Evolutionary conservation across 1,140 invertebrate species (phyloP).

Genomic region (Ctenoplectra terminalis): DNA sequence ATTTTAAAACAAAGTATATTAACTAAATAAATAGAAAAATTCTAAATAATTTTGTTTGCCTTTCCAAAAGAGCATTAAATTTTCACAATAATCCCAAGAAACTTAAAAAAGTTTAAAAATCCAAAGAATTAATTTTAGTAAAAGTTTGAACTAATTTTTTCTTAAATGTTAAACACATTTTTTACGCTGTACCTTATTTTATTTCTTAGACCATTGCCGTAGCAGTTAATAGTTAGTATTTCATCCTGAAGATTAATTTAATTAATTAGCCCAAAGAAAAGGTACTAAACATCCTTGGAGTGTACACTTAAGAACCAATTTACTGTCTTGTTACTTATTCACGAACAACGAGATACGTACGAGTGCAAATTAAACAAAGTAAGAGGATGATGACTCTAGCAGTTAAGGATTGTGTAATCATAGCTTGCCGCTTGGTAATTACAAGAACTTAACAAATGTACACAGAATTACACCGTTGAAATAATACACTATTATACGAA

Average conservation of each 20-base stretch:
- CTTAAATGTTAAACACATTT: too few relatives aligned
- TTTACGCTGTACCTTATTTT: too few relatives aligned
- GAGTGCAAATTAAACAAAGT: background rate
- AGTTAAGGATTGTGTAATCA: background rate
- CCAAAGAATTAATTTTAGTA: too few relatives aligned
- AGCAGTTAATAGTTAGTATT: background rate
- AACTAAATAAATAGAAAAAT: too few relatives aligned
- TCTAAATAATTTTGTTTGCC: too few relatives aligned
- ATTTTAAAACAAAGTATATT: too few relatives aligned
- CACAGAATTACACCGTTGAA: background rate
- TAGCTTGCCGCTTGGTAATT: background rate
- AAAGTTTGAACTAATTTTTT: too few relatives aligned
- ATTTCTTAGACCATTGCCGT: too few relatives aligned
- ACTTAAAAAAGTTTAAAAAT: too few relatives aligned
- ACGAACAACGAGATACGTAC: background rate
- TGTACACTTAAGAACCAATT: background rate
- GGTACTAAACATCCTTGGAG: background rate
- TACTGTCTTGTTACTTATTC: background rate
- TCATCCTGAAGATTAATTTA: background rate
- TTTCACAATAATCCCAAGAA: too few relatives aligned
- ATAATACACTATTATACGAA: background rate
- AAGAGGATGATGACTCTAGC: conserved; percentile 9
- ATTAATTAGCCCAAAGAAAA: background rate
- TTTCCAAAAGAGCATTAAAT: too few relatives aligned
- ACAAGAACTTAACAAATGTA: background rate